Conservation (phyloP, 23 tunicate genomes). For the Halocynthia aurantium region DNA sequence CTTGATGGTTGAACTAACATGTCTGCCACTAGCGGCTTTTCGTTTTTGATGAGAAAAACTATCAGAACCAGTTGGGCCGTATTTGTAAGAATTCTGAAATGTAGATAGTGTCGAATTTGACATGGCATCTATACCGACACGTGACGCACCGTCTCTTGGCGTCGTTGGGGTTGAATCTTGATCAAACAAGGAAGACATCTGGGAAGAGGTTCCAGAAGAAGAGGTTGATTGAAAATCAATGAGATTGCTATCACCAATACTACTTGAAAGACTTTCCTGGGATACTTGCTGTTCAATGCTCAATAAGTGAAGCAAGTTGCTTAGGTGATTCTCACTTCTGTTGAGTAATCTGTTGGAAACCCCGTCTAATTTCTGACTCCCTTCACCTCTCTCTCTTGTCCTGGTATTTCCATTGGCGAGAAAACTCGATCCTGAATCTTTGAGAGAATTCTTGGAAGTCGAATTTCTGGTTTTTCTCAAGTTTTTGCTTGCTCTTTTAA, state of each 20-base stretch:
- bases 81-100: too few relatives aligned
- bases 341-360: background rate
- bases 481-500: conserved; percentile 13
- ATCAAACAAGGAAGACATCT: background rate
- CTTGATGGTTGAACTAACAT: too few relatives aligned
- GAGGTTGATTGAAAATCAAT: background rate
- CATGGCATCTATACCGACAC: background rate
- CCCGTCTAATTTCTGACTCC: too few relatives aligned
- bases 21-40: background rate
- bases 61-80: background rate
- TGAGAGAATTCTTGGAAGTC: background rate
- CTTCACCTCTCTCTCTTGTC: too few relatives aligned
- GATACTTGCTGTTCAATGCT: conserved; percentile 8
- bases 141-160: background rate
- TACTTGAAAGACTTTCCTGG: background rate
- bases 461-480: background rate
- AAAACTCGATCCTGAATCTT: background rate
- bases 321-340: conserved; percentile 3
- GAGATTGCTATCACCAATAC: too few relatives aligned
- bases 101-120: background rate
- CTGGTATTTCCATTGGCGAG: too few relatives aligned
- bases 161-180: background rate
- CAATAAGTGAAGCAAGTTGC: conserved; percentile 22
- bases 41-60: background rate
- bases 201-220: conserved; percentile 19